Percentiles rank a stretch among this genome's conserved stretches.
These are phyloP conservation scores for Vicugna pacos DNA, from an alignment of 2,113 vertebrate genomes.

Conservation along the genomic window DNA sequence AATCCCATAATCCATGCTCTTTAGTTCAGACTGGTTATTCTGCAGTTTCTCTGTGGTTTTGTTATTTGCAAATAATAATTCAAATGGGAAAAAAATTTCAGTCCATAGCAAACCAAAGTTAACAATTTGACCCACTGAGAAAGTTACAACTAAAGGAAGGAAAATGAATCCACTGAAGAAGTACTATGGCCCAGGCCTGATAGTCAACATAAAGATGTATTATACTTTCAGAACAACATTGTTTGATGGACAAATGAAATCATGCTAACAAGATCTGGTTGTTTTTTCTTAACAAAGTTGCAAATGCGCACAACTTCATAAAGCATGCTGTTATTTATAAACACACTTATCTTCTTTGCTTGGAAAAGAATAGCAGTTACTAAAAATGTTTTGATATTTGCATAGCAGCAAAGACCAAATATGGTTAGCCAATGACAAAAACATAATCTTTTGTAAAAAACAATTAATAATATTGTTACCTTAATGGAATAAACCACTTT, in stretches of 20 bases:
- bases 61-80: neutral
- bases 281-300: neutral
- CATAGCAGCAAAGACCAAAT: neutral
- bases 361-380: neutral
- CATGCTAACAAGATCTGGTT: neutral
- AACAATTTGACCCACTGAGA: neutral
- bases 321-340: neutral
- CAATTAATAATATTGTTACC: neutral
- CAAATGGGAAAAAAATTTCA: neutral
- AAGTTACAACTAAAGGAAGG: neutral
- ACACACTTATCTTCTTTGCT: conserved; percentile 44
- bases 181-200: neutral
- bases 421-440: neutral
- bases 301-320: neutral
- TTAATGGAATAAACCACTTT: conserved; percentile 9
- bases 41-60: neutral
- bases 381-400: conserved; percentile 46
- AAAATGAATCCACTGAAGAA: conserved; percentile 11
- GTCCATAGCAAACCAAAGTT: neutral
- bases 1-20: neutral
- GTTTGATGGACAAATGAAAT: neutral
- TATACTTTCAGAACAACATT: conserved; percentile 1
- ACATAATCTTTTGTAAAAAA: neutral
- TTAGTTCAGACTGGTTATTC: neutral
- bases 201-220: neutral